Base-by-base conservation (phyloP, 1,140 invertebrate genomes). In the Acromyrmex heyeri region DNA sequence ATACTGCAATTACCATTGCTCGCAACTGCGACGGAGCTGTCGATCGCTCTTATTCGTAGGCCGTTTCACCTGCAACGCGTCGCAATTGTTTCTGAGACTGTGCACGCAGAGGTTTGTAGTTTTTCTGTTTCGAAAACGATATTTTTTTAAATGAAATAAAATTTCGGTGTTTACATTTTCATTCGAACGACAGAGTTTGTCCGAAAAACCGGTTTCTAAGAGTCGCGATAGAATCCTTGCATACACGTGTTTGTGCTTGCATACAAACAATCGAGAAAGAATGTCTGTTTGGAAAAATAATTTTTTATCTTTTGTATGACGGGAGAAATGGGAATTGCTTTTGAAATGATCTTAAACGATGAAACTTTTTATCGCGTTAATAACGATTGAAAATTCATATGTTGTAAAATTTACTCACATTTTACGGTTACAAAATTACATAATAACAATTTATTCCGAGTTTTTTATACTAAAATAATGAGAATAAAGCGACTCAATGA, bases 1-100 rank as follows among this genome's bases (percentile, higher is more conserved):
- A 88, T 59, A 88, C 79, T 53, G 73, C 64, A 76, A 86, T 75
- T 76, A 90, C 50, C 64, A 81, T 81, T 88, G 82, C 16, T 70
- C 59, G 70, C 48, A 70, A 70, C 30, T 65, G 83, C 61, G 85
- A 79, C 38, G 38, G 69, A 21, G 44, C 64, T 48, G 7, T 65
- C 62, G 65, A 48, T 18, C 38, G 44, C 65, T 86, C 24, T 77
- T 50, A 48, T 75, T 65, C 16, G 27, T 69, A 62, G 86, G 24
- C 16, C n/a, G 44, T 67, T 30, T 4, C 18, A 69, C 34, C 16
- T 73, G 73, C 62, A 38, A 78, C 30, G 57, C 48, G 27, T 61
- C 44, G 70, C 57, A 77, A 73, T 83, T 50, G 27, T 34, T 53
- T 69, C 79, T 65, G 79, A 62, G 69, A 73, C 69, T 75, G 79